Base-by-base conservation (phyloP, 2,888 invertebrate genomes). In the Lordiphosa fenestrarum region DNA sequence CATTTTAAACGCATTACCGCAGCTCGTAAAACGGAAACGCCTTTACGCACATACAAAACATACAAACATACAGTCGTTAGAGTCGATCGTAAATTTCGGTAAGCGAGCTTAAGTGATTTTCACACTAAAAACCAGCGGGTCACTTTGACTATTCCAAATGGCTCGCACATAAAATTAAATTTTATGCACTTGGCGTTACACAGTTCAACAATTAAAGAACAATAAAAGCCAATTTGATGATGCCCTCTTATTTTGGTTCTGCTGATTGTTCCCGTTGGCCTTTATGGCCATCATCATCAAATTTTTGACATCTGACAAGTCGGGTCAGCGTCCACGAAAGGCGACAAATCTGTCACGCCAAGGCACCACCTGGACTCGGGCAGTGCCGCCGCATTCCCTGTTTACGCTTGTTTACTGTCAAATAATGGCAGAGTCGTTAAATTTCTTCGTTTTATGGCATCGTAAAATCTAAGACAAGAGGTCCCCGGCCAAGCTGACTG, bases 191-290 rank as follows among this genome's bases (percentile, higher is more conserved):
- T 37, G 61, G 53, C 54, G 54, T 56, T 74, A 77, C 83, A 82
- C 71, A 80, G 71, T 82, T 80, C 77, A 66, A 73, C 86, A 85
- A 85, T 86, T 86, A 85, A 85, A 84, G 63, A 73, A 66, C 74
- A 71, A 84, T 83, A 82, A 86, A 86, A 82, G 63, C 55, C 73
- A 70, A 66, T 78, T 78, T 82, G 73, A 81, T 66, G 71, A 63
- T 49, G 66, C 44, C 63, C 59, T 56, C 42, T 39, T 55, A 42
- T 53, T 66, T 52, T 56, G 37, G 51, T 47, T 39, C 44, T 36
- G 40, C 40, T 41, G 52, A 10, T 23, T 59, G 51, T 39, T 48
- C 37, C 53, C 23, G 2, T 13, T 55, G 51, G 10, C 49, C 35
- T 53, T 70, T 72, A 75, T 52, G 80, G 60, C 62, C 76, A 53